Evolutionary conservation across 2,888 invertebrate species (phyloP), one percentile per base, ranked within the genome.

Genomic region (Vesta saturnalis): DNA sequence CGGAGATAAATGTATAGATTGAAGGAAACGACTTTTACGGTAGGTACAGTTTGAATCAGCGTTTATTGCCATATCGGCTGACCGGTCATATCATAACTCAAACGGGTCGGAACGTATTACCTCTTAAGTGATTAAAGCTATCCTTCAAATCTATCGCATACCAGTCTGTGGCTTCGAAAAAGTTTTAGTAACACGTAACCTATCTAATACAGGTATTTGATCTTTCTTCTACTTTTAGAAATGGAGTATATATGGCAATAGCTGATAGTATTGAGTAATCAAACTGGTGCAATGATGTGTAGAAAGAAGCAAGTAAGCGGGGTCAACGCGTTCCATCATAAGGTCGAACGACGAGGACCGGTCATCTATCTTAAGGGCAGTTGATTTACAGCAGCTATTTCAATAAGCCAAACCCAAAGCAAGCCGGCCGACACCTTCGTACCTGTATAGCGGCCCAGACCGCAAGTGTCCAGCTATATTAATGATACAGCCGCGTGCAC

Each of bases 111-210:
- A 62, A 79, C 81, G 79, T 79, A 82, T 82, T 81, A 81, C 82
- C 84, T 83, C 81, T 84, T 84, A 84, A 82, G 82, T 83, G 83
- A 84, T 84, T 84, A 83, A 82, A 81, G 80, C 78, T 74, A 83
- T 84, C 77, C 79, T 79, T 83, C 81, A 82, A 79, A 77, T 79
- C 81, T 81, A 83, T 82, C 77, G 80, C 79, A 76, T 73, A 72
- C 73, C 73, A 66, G 71, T 74, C 75, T 67, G 64, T 39, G 63
- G 30, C 14, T 60, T 67, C 39, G 43, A 70, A 69, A 76, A 75
- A 76, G 35, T 59, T 68, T 64, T 68, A 21, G 35, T 23, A 56
- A 43, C 68, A 68, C 68, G 68, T 68, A 68, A 64, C 57, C 22
- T 75, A 74, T 73, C 73, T 73, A 72, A 68, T 69, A 64, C 39